Evolutionary conservation across 2,797 vertebrate genomes (phyloP).

Genomic region (Vespertilio murinus): DNA sequence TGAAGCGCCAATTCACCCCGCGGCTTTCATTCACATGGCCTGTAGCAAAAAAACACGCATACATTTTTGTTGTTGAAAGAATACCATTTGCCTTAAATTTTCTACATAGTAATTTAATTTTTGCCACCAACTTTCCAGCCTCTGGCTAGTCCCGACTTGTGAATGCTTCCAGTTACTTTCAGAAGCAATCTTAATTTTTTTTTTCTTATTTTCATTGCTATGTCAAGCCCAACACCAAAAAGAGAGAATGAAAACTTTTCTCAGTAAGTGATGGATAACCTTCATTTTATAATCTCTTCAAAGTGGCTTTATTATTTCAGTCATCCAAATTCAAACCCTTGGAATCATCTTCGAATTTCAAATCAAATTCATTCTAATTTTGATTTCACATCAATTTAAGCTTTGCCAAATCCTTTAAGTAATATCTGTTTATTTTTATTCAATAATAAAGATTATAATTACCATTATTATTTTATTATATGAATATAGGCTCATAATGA

Average conservation of each 20-base stretch:
- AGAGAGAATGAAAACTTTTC: neutral
- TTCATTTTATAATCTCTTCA: neutral
- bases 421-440: neutral
- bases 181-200: constrained; percentile 17
- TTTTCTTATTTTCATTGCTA: neutral
- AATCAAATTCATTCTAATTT: neutral
- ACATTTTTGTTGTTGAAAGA: neutral
- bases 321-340: neutral
- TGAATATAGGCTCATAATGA: neutral
- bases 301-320: neutral
- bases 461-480: neutral
- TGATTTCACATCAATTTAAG: neutral
- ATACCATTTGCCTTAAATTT: neutral
- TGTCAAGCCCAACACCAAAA: neutral
- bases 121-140: neutral
- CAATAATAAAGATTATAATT: neutral
- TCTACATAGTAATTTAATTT: constrained; percentile 22
- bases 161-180: neutral
- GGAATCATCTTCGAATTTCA: neutral
- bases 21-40: neutral
- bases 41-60: neutral
- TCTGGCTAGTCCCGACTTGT: neutral
- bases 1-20: neutral
- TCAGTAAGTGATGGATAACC: neutral
- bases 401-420: neutral